phyloP scores from a whole-genome alignment of 2,888 invertebrate species.

The Zootermopsis nevadensis region DNA sequence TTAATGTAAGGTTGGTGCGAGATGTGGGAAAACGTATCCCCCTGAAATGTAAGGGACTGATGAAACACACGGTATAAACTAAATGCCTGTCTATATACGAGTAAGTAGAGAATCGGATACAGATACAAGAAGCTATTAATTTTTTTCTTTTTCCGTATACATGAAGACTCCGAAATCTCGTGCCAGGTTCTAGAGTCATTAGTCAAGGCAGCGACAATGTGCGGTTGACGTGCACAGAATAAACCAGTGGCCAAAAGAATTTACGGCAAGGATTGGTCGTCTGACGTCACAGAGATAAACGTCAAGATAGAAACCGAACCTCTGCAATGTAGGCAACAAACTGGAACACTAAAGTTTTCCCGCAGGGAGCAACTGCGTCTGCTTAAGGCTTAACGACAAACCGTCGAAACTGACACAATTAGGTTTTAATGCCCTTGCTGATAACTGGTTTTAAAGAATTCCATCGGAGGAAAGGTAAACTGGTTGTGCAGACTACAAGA shows the following conservation, averaged over 20 bases:
- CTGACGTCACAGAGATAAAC: background rate
- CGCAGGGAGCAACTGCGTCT: background rate
- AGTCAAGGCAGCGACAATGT: constrained; percentile 14
- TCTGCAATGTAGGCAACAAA: background rate
- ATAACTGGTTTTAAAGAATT: too few species aligned
- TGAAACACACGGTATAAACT: background rate
- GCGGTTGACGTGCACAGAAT: constrained; percentile 10
- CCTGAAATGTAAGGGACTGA: background rate
- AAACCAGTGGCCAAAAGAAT: background rate
- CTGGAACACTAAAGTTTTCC: background rate
- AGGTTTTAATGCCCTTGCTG: background rate
- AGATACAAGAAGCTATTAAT: background rate
- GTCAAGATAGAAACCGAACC: background rate
- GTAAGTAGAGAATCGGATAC: background rate
- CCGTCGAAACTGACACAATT: background rate
- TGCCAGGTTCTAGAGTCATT: background rate
- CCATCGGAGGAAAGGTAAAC: too few species aligned
- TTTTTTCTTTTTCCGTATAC: background rate
- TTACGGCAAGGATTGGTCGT: constrained; percentile 11
- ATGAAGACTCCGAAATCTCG: background rate
- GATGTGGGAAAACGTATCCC: too few species aligned
- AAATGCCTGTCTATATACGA: background rate
- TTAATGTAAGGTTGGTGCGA: too few species aligned
- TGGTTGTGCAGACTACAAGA: too few species aligned
- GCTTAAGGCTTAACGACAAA: background rate